Base-by-base conservation (phyloP, 1,140 invertebrate species). In the Teleopsis dalmanni region DNA sequence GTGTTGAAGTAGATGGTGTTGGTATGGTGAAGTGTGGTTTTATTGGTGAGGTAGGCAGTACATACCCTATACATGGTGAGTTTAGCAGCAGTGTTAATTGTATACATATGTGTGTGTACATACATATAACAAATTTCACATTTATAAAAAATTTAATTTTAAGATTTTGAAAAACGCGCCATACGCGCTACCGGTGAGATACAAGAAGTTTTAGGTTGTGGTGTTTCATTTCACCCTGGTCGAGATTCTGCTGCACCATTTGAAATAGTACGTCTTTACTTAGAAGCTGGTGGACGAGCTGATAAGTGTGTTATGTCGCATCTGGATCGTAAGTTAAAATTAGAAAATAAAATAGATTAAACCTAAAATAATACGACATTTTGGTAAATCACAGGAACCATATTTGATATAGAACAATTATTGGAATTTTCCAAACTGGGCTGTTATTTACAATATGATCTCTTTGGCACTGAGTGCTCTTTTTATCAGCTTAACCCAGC, bases 161-260 rank as follows among this genome's bases (percentile, higher is more conserved):
- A 14, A 91, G 88, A 83, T 55, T 88, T 89, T 72, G 88, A 92
- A 58, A 82, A 77, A 46, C 76, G 71, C 52, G 79, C 80, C 0
- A 81, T 93, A 21, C 57, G 74, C 53, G 85, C 87, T 1, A 75
- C 84, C 1, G 89, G 81, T 1, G 70, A 75, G 36, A 73, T 83
- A 4, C 87, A 91, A 58, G 64, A 70, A 37, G 74, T 81, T 25
- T 57, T 83, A 0, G 76, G 78, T 9, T 84, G 81, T 57, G 84
- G 86, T 0, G 85, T 91, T 1, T 90, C 81, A 35, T 84, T 91
- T 61, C 89, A 93, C 73, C 88, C 89, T 0, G 87, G 88, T 33
- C 74, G 88, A 33, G 64, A 83, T 51, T 38, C 72, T 2, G 60
- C 78, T n/a, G 83, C 88, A 2, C 88, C 88, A 0, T 79, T 77